Evolutionary conservation across 2,797 vertebrate genomes (phyloP), one percentile per base, ranked within the genome.

Genomic region (Rhinella marina): DNA sequence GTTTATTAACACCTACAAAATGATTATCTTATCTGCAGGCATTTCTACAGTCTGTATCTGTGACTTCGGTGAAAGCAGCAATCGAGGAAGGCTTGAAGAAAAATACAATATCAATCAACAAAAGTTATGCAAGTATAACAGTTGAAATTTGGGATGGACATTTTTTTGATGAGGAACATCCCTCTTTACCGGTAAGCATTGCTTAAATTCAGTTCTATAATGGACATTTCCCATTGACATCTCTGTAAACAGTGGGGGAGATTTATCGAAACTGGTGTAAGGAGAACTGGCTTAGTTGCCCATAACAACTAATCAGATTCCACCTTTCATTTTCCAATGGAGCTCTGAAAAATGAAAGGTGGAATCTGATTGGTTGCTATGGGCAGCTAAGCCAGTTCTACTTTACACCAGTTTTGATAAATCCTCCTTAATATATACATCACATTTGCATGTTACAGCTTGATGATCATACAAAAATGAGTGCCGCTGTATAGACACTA

Each of bases 91-190:
- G 76, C n/a, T 50, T 89, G 57, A 90, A 86, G 85, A 91, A 87
- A 70, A 92, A 1, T 23, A 83, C 27, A 32, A 86, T 89, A 88
- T 89, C 86, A 77, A 56, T 91, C 89, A 89, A 91, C 56, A 86
- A 89, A 32, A 85, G 81, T 86, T 88, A 77, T 0, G 81, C 85
- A 54, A 90, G 66, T 57, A 14, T 91, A 23, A 82, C 73, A 23
- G 19, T 90, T 0, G 73, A 91, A 82, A 48, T 91, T 3, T 92
- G 91, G 90, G 90, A 92, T 62, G 91, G 89, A 0, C 91, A 91
- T 90, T 91, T 83, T 79, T 88, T 88, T 61, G 90, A 86, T 81
- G 88, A 91, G 41, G 91, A 92, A 81, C 64, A 8, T 52, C 89
- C 5, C 16, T 61, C 90, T 62, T 82, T 91, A 86, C 91, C 90